Evolutionary conservation across 2,888 invertebrate genomes (phyloP).

Genomic region (Sphaerophoria rueppellii): DNA sequence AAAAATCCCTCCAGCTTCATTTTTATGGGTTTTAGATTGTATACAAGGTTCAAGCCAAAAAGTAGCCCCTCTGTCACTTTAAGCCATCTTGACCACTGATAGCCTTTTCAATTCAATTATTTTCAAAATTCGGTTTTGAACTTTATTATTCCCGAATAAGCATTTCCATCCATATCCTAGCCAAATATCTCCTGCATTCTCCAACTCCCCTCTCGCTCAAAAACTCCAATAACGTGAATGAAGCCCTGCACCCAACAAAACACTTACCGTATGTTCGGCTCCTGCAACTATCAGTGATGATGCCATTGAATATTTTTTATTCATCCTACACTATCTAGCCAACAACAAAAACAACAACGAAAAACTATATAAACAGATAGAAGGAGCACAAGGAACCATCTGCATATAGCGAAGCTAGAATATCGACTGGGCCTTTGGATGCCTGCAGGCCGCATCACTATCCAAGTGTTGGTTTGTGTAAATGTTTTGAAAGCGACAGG

Average conservation of each 20-base stretch:
- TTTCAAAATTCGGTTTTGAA: too few relatives aligned
- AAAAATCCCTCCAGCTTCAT: too few relatives aligned
- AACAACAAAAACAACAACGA: not conserved
- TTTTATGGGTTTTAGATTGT: too few relatives aligned
- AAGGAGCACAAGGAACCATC: slow-evolving; percentile 39
- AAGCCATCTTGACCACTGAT: too few relatives aligned
- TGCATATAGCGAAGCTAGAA: slow-evolving; percentile 45
- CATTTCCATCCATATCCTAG: too few relatives aligned
- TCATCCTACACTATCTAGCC: not conserved
- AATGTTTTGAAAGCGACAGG: slow-evolving; percentile 74
- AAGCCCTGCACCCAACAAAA: slow-evolving; percentile 30
- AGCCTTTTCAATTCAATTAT: too few relatives aligned
- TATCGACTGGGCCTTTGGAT: slow-evolving; percentile 55
- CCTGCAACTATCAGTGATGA: slow-evolving; percentile 46
- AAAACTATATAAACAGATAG: not conserved
- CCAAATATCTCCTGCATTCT: slow-evolving; percentile 2
- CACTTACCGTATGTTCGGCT: slow-evolving; percentile 14
- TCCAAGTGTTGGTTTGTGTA: slow-evolving; percentile 68
- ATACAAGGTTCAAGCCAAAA: too few relatives aligned
- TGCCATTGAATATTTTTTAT: slow-evolving; percentile 47
- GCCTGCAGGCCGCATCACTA: slow-evolving; percentile 67
- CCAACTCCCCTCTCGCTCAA: slow-evolving; percentile 23
- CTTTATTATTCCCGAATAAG: too few relatives aligned
- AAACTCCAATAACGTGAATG: slow-evolving; percentile 56
- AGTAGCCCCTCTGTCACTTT: too few relatives aligned